Evolutionary conservation across 2,113 vertebrate genomes (phyloP).

Genomic region (Macquaria australasica): DNA sequence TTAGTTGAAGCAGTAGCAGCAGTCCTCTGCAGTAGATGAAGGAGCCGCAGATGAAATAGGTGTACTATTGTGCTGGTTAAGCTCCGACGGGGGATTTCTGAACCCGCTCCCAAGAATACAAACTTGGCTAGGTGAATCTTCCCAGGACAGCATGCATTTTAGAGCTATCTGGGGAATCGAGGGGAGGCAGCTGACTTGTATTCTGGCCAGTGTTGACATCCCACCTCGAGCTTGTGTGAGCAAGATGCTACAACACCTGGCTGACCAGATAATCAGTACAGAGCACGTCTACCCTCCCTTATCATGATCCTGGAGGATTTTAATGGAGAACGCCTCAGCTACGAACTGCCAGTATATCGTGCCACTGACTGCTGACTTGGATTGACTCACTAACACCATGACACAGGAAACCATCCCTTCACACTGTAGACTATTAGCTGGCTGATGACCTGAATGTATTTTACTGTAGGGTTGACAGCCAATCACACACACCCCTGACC

Average conservation of each 20-base stretch:
- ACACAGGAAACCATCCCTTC: slow-evolving; percentile 13
- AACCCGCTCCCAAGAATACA: neutral
- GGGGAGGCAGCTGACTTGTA: neutral
- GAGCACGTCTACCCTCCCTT: neutral
- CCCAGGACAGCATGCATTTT: neutral
- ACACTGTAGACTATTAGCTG: neutral
- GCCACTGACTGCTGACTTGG: slow-evolving; percentile 9
- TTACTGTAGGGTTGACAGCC: neutral
- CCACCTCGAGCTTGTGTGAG: neutral
- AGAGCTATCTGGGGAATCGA: neutral
- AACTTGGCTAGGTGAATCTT: neutral
- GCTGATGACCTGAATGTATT: slow-evolving; percentile 21
- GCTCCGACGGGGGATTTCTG: slow-evolving; percentile 7
- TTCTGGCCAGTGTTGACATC: neutral
- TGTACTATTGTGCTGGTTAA: neutral
- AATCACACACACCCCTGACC: neutral
- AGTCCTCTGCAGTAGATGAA: slow-evolving; percentile 12
- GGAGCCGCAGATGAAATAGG: slow-evolving; percentile 20
- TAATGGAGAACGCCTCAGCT: no score
- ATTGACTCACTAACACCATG: slow-evolving; percentile 37
- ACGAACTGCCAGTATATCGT: neutral
- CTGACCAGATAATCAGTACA: neutral
- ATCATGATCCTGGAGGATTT: neutral
- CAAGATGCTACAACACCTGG: neutral
- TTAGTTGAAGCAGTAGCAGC: neutral